These are phyloP conservation scores for Hirtodrosophila trivittata DNA, from an alignment of 2,888 invertebrate genomes.

Conservation along the genomic window DNA sequence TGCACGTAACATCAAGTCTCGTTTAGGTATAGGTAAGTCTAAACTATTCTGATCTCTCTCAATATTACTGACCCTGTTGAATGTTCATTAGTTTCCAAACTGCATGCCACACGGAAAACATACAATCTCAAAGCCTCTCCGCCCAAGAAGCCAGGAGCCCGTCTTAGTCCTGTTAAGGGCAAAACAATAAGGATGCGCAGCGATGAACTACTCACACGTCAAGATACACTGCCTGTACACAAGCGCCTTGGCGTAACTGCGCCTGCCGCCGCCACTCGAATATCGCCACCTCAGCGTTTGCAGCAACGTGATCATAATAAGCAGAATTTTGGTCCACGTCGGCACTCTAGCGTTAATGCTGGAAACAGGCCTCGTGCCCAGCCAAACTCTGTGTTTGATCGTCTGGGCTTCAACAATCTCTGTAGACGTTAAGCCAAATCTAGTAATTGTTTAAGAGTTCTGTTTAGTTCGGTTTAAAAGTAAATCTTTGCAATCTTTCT, in stretches of 20 bases:
- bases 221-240: constrained; percentile 76
- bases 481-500: constrained; percentile 24
- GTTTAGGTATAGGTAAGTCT: constrained; percentile 70
- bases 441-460: constrained; percentile 38
- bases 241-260: constrained; percentile 74
- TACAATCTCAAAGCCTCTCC: constrained; percentile 79
- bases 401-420: constrained; percentile 80
- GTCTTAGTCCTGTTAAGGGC: constrained; percentile 70
- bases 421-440: constrained; percentile 37
- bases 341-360: constrained; percentile 54
- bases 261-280: constrained; percentile 1
- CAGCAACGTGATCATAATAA: constrained; percentile 22
- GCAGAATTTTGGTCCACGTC: constrained; percentile 37
- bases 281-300: constrained; percentile 13
- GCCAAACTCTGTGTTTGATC: constrained; percentile 79
- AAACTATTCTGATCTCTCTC: neutral
- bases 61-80: neutral
- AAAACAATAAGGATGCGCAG: constrained; percentile 81
- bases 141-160: constrained; percentile 56
- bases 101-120: constrained; percentile 80
- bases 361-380: constrained; percentile 38
- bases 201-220: constrained; percentile 76
- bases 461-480: constrained; percentile 31
- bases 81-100: constrained; percentile 63
- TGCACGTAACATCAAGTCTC: constrained; percentile 68